Evolutionary conservation across 92 coral and sea anemone species (phyloP).

Genomic region (Isaurus tuberculatus): DNA sequence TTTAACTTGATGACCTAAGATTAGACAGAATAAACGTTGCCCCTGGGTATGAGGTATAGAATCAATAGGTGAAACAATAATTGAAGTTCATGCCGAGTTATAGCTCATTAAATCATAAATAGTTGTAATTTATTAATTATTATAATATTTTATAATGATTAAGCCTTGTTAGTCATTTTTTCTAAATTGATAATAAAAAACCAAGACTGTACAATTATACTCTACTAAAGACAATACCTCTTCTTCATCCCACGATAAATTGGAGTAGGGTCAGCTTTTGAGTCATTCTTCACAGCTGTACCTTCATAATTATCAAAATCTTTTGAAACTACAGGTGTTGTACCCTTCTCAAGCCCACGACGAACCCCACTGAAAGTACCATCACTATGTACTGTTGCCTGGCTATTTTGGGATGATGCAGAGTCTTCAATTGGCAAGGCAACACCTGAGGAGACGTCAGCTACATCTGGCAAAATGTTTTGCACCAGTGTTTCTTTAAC

Average conservation of each 20-base stretch:
- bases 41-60: no score
- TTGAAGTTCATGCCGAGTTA: no score
- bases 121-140: no score
- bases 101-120: no score
- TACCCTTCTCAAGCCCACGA: background rate
- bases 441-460: background rate
- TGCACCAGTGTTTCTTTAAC: background rate
- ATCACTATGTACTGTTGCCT: no score
- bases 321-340: constrained; percentile 9
- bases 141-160: no score
- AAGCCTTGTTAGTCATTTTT: no score
- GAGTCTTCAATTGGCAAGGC: background rate
- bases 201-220: no score
- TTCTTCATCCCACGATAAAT: constrained; percentile 44
- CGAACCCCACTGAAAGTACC: background rate
- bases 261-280: constrained; percentile 73
- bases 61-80: no score
- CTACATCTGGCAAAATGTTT: background rate
- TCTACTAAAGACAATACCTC: background rate
- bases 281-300: constrained; percentile 70
- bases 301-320: constrained; percentile 74
- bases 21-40: no score
- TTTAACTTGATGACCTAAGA: no score
- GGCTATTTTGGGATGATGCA: background rate
- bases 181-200: no score